Evolutionary conservation across 1,140 invertebrate genomes (phyloP).

Genomic region (Aricia agestis): DNA sequence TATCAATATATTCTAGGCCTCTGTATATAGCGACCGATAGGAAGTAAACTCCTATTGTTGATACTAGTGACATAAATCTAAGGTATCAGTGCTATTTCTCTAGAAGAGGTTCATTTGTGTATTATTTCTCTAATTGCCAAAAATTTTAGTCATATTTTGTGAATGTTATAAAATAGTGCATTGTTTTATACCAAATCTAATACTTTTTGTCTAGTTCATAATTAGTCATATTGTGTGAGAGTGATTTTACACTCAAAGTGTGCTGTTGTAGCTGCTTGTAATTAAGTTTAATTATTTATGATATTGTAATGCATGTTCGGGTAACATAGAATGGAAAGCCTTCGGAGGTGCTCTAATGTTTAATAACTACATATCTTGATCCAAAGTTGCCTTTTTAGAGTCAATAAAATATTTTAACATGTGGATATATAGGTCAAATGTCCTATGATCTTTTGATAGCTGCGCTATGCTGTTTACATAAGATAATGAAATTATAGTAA

Average conservation of each 20-base stretch:
- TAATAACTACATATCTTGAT: constrained; percentile 68
- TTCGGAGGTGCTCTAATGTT: constrained; percentile 67
- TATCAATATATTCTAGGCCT: constrained; percentile 20
- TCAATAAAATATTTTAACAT: constrained; percentile 66
- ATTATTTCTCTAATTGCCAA: constrained; percentile 65
- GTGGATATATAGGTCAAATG: constrained; percentile 64
- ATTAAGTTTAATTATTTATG: constrained; percentile 62
- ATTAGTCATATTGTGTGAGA: constrained; percentile 71
- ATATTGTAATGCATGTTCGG: constrained; percentile 63
- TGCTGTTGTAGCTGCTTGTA: constrained; percentile 69
- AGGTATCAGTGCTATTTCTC: constrained; percentile 6
- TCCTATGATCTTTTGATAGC: constrained; percentile 62
- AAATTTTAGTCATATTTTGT: constrained; percentile 62
- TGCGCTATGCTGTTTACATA: constrained; percentile 57
- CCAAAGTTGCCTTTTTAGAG: constrained; percentile 76
- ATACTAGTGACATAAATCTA: neutral
- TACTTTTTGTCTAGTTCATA: constrained; percentile 69
- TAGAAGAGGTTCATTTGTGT: constrained; percentile 3
- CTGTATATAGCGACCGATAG: constrained; percentile 18
- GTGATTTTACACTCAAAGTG: constrained; percentile 58
- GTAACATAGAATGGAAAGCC: constrained; percentile 57
- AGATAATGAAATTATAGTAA: constrained; percentile 51
- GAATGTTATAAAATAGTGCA: constrained; percentile 51
- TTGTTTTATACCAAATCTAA: constrained; percentile 70
- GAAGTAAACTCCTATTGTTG: neutral